Percentiles rank a stretch among this genome's conserved stretches.
Evolutionary conservation across 2,113 vertebrate species (phyloP).

Genomic region (Danio rerio): GRCz12tu NC_133183.1:44421001-44421500

Average conservation of each 20-base stretch:
- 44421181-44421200: neutral
- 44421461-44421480: too few relatives aligned
- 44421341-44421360: neutral
- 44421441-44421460: neutral
- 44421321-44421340: neutral
- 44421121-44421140: neutral
- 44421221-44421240: conserved; percentile 38
- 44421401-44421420: neutral
- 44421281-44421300: conserved; percentile 16
- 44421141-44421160: neutral
- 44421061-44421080: too few relatives aligned
- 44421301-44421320: conserved; percentile 11
- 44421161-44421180: conserved; percentile 14
- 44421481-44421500: too few relatives aligned
- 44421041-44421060: too few relatives aligned
- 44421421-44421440: neutral
- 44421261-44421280: conserved; percentile 28
- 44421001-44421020: too few relatives aligned
- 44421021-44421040: too few relatives aligned
- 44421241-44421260: conserved; percentile 19
- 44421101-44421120: too few relatives aligned
- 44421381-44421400: neutral
- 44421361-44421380: neutral
- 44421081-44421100: too few relatives aligned
- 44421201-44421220: conserved; percentile 8